phyloP scores from a whole-genome alignment of 2,888 invertebrate genomes.

The Thecophora atra region DNA sequence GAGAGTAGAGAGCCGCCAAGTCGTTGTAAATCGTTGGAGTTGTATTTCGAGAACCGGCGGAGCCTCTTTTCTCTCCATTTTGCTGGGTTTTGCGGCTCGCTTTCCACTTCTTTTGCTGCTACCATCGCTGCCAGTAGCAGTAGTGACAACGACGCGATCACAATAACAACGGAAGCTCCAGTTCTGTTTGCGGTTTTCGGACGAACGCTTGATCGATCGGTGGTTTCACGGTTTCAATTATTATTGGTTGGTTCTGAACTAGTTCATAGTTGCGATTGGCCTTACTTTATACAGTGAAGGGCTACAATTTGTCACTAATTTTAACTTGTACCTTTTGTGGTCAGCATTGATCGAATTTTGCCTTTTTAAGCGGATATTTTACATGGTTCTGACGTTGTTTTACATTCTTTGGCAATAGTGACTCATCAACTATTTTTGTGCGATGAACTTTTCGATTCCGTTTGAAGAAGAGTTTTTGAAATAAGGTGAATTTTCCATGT shows the following conservation, averaged over 20 bases:
- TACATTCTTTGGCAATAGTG: too few species aligned
- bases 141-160: slow-evolving; percentile 5
- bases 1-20: not conserved
- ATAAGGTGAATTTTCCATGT: not conserved
- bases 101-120: not conserved
- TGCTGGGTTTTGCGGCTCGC: not conserved
- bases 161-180: slow-evolving; percentile 12
- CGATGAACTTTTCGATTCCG: too few species aligned
- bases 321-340: too few species aligned
- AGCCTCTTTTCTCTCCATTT: not conserved
- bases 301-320: too few species aligned
- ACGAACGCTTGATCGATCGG: not conserved
- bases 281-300: too few species aligned
- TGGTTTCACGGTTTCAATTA: not conserved
- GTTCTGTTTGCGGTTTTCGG: slow-evolving; percentile 10
- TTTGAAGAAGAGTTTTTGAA: too few species aligned
- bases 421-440: too few species aligned
- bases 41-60: not conserved
- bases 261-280: too few species aligned
- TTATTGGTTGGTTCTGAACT: too few species aligned
- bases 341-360: too few species aligned
- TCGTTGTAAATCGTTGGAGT: not conserved
- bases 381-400: too few species aligned
- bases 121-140: not conserved
- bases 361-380: too few species aligned